Evolutionary conservation across 1,140 invertebrate genomes (phyloP).

Genomic region (Nephotettix cincticeps): DNA sequence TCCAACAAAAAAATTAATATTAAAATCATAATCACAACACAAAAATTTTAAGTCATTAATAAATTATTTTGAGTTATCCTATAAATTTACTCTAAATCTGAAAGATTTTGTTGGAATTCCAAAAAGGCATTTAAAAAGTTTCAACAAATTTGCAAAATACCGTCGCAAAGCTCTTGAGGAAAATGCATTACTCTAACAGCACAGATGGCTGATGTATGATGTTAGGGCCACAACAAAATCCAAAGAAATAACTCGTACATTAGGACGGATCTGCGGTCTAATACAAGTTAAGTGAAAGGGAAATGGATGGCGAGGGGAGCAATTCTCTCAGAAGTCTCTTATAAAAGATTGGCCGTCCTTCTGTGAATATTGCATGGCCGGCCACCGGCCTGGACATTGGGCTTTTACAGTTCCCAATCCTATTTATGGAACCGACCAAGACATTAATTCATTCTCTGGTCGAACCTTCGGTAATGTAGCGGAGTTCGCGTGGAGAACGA

Average conservation of each 20-base stretch:
- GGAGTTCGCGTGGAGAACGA: too few relatives aligned
- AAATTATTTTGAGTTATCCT: too few relatives aligned
- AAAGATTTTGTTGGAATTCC: too few relatives aligned
- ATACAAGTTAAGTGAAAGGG: constrained; percentile 12
- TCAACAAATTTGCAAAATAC: too few relatives aligned
- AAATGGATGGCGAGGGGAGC: constrained; percentile 11
- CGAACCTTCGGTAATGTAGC: too few relatives aligned
- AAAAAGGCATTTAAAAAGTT: too few relatives aligned
- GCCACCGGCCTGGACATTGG: background rate
- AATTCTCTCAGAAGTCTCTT: constrained; percentile 2
- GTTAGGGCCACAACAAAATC: background rate
- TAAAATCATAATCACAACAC: too few relatives aligned
- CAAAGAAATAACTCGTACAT: constrained; percentile 1
- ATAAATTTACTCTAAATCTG: too few relatives aligned
- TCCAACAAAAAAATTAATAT: too few relatives aligned
- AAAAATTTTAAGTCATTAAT: too few relatives aligned
- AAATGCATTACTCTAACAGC: too few relatives aligned
- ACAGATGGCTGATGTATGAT: background rate
- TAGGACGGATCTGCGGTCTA: background rate
- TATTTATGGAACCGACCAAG: background rate
- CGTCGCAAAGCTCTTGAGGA: too few relatives aligned
- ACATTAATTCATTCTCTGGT: constrained; percentile 5
- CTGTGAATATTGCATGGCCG: constrained; percentile 1
- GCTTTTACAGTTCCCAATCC: constrained; percentile 2
- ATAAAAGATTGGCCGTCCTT: constrained; percentile 8